Evolutionary conservation across 2,797 vertebrate species (phyloP), one percentile per base, ranked within the genome.

Genomic region (Arctocebus calabarensis): DNA sequence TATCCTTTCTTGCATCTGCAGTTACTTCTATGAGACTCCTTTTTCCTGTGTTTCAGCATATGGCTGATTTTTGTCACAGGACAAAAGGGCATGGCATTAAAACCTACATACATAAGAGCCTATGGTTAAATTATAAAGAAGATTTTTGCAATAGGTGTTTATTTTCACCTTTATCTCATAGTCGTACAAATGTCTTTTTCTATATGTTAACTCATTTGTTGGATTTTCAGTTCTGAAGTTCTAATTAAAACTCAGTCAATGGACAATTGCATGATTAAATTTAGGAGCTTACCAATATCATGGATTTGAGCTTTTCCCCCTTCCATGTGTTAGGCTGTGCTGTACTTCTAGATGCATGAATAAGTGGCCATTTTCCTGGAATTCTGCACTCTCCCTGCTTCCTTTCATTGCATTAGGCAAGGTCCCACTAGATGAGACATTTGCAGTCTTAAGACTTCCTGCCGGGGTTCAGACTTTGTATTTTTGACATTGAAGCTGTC

Each of bases 381-480:
- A 90, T 97, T 96, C 91, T 95, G 96, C 94, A 27, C 94, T 97
- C 96, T 97, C 97, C 97, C 98, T 98, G 98, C 97, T 98, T 98
- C 98, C 98, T 98, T 98, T 98, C 98, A 98, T 98, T 98, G 92
- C 95, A 16, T 94, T 97, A 97, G 96, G 98, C 94, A 92, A 95
- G 96, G 91, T 98, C 98, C 97, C 97, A 96, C 93, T 92, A 96
- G 97, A 98, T 97, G 98, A 98, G 98, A 98, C 98, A 92, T 98
- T 98, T 97, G 98, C 97, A 98, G 97, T 94, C 98, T 96, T 97
- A 77, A 98, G 98, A 98, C 98, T 98, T 98, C 98, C 98, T 98
- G 98, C 98, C 74, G 81, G 94, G 98, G 98, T 97, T 98, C 96
- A 94, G 98, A 96, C 98, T 97, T 96, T 84, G 98, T 95, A 73